phyloP scores from a whole-genome alignment of 2,888 invertebrate genomes.

The Heliconius charithonia region DNA sequence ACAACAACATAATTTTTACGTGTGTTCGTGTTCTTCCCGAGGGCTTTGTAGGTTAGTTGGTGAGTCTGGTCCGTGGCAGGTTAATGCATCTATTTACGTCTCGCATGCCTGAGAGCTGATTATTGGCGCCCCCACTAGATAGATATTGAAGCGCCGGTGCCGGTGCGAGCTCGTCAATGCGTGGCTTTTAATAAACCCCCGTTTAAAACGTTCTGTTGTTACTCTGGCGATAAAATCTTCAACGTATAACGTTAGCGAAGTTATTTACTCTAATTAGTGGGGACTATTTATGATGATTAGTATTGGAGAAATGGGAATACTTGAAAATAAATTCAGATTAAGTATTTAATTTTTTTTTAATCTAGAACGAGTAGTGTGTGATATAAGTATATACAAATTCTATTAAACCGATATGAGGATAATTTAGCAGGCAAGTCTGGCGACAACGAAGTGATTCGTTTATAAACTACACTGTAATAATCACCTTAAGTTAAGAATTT shows the following conservation, averaged over 20 bases:
- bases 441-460: neutral
- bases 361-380: too few relatives aligned
- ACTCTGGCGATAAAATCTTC: conserved; percentile 46
- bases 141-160: conserved; percentile 70
- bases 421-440: neutral
- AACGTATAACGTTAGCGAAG: conserved; percentile 45
- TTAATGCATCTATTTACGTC: conserved; percentile 64
- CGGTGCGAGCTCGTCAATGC: conserved; percentile 66
- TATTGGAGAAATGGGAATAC: conserved; percentile 34
- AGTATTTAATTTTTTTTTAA: conserved; percentile 32
- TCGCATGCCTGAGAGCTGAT: conserved; percentile 64
- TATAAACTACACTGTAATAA: neutral
- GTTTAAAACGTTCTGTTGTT: conserved; percentile 45
- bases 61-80: conserved; percentile 55
- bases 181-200: conserved; percentile 54
- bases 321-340: conserved; percentile 26
- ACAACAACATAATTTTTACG: conserved; percentile 51
- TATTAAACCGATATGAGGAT: neutral
- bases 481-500: neutral
- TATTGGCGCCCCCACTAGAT: conserved; percentile 74
- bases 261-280: conserved; percentile 47
- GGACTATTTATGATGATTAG: conserved; percentile 46
- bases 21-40: conserved; percentile 53
- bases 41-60: conserved; percentile 72
- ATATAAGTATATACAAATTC: too few relatives aligned